Evolutionary conservation across 1,140 invertebrate genomes (phyloP), one percentile per base, ranked within the genome.

Genomic region (Oncopodura yosiiana): DNA sequence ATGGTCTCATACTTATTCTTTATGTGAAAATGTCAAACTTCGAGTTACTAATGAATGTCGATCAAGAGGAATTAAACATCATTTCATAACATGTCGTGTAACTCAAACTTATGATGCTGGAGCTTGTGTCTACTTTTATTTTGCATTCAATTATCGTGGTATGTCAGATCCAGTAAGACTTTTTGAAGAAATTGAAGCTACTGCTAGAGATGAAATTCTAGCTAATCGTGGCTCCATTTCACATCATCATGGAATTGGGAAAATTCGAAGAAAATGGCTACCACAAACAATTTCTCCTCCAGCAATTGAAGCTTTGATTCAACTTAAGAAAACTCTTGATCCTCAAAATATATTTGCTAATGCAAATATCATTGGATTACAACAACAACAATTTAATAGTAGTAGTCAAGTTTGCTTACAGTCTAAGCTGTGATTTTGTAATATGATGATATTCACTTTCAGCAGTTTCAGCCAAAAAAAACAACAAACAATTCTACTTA

Each of bases 51-150:
- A 77, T 44, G 88, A 96, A 68, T 93, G 90, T 67, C 68, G 71
- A 71, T 73, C 68, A 11, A 69, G 73, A 2, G 74, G 73, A 11
- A 81, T 91, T 26, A 66, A 68, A 3, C 69, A 80, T 51, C 83
- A 74, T 59, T 74, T 87, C 29, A 77, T 88, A 9, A 87, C 85
- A 2, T 87, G 81, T 66, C 73, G 94, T 5, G 85, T 98, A 0
- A 98, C 94, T 4, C 94, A 99, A 73, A 94, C 90, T 1, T 95
- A 99, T 67, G 95, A 99, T 69, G 82, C 85, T 2, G 94, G 95
- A 0, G 94, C 93, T 64, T 96, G 93, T 69, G 83, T 98, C 46
- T 99, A 99, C 69, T 98, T 99, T 71, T 99, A 99, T 70, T 92
- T 98, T 75, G 94, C 80, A 0, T 94, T 94, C 70, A 92, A 87